These are phyloP conservation scores for Limnephilus marmoratus DNA, from an alignment of 2,888 invertebrate genomes.

Conservation along the genomic window DNA sequence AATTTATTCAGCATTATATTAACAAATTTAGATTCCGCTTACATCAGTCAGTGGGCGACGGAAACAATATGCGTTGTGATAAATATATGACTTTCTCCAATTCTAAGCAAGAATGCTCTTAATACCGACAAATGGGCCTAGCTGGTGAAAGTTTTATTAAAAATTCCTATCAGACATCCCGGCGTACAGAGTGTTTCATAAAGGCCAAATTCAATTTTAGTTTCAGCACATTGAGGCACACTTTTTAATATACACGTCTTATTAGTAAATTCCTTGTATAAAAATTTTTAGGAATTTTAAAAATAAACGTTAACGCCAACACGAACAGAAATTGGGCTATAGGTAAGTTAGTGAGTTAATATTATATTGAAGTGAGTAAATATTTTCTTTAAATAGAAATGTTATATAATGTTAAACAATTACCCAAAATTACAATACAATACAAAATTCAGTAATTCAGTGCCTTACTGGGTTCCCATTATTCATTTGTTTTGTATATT, in stretches of 20 bases:
- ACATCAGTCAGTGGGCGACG: not conserved
- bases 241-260: not conserved
- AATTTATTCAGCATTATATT: slow-evolving; percentile 1
- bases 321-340: too few species aligned
- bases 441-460: too few species aligned
- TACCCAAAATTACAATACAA: too few species aligned
- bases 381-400: too few species aligned
- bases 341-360: too few species aligned
- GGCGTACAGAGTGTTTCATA: not conserved
- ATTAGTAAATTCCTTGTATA: not conserved
- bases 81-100: slow-evolving; percentile 24
- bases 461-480: too few species aligned
- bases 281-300: too few species aligned
- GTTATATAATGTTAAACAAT: too few species aligned
- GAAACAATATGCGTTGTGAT: not conserved
- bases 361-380: too few species aligned
- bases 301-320: too few species aligned
- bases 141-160: slow-evolving; percentile 24
- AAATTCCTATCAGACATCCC: slow-evolving; percentile 15
- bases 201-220: not conserved
- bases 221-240: not conserved
- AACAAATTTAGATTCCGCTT: not conserved
- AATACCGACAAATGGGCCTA: slow-evolving; percentile 18
- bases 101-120: slow-evolving; percentile 22
- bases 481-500: too few species aligned